Base-by-base conservation (phyloP, 2,797 vertebrate genomes). In the Anabacerthia variegaticeps region DNA sequence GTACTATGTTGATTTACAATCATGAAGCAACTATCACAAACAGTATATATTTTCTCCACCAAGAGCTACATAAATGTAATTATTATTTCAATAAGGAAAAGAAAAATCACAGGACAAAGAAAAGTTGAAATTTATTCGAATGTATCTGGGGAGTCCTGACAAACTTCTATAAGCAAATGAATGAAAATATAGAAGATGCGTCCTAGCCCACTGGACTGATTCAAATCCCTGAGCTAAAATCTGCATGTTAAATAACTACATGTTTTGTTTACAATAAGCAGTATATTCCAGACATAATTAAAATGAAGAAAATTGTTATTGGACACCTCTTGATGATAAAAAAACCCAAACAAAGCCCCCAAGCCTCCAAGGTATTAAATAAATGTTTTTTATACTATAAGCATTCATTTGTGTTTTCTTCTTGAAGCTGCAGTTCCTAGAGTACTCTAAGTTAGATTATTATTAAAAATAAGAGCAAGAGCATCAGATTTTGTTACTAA, bases 211-310 rank as follows among this genome's bases (percentile, higher is more conserved):
- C 37, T 7, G 69, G 26, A n/a, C 34, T 71, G 44, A 49, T 91
- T 80, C 44, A 79, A 91, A 90, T 63, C 71, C 77, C 74, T 32
- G n/a, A 49, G 8, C 41, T 72, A 80, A 93, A 92, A 93, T 55
- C n/a, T 66, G 26, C 37, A 68, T 10, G 14, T 69, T 88, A 84
- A 90, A 66, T 55, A 65, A 66, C 49, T 41, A 24, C 1, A 5
- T 62, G n/a, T 16, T 90, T 81, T 92, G 48, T 88, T 92, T 86
- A 75, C 54, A 92, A 68, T 2, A 2, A 92, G 5, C 7, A 66
- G 7, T 52, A 78, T 61, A 87, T 85, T 89, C 67, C 65, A 95
- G 55, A 56, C 24, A 41, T 41, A 95, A 88, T 81, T 85, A 95
- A 91, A 93, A 77, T 24, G 34, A 36, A 80, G 30, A 74, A 92